Percentiles rank a stretch among this genome's conserved stretches.
phyloP scores from a whole-genome alignment of 2,888 invertebrate species.

The Thumatha senex region DNA sequence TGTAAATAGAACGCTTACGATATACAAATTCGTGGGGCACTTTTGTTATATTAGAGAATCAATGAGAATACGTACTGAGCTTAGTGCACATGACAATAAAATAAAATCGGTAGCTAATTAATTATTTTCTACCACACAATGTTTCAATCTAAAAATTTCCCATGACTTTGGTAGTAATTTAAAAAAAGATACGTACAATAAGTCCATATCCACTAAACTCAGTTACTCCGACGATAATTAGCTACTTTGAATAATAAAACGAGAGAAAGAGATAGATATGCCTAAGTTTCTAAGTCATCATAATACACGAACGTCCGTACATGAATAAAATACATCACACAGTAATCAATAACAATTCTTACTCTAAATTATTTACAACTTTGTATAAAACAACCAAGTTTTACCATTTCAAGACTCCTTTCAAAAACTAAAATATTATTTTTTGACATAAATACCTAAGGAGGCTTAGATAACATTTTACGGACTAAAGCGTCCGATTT shows the following conservation, averaged over 20 bases:
- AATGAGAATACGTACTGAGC: conserved; percentile 28
- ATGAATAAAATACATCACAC: conserved; percentile 59
- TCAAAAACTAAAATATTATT: neutral
- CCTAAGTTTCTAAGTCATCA: conserved; percentile 45
- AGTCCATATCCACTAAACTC: too few species aligned
- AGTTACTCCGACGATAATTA: conserved; percentile 26
- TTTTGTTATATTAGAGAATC: conserved; percentile 49
- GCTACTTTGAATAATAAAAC: conserved; percentile 57
- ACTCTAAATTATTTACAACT: conserved; percentile 56
- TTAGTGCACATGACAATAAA: conserved; percentile 36
- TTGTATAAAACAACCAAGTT: conserved; percentile 44
- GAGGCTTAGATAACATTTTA: neutral
- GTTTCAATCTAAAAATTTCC: too few species aligned
- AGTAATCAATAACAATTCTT: conserved; percentile 60
- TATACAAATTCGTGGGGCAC: conserved; percentile 78
- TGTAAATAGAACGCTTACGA: conserved; percentile 66
- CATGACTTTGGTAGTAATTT: too few species aligned
- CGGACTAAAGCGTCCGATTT: neutral
- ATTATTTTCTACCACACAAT: too few species aligned
- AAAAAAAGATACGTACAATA: neutral
- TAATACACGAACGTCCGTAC: conserved; percentile 49
- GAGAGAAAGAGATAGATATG: conserved; percentile 55
- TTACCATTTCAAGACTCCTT: conserved; percentile 35
- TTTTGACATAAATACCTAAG: neutral
- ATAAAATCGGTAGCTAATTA: too few species aligned